Evolutionary conservation across 2,797 vertebrate genomes (phyloP), one percentile per base, ranked within the genome.

Genomic region (Nyctibius grandis): DNA sequence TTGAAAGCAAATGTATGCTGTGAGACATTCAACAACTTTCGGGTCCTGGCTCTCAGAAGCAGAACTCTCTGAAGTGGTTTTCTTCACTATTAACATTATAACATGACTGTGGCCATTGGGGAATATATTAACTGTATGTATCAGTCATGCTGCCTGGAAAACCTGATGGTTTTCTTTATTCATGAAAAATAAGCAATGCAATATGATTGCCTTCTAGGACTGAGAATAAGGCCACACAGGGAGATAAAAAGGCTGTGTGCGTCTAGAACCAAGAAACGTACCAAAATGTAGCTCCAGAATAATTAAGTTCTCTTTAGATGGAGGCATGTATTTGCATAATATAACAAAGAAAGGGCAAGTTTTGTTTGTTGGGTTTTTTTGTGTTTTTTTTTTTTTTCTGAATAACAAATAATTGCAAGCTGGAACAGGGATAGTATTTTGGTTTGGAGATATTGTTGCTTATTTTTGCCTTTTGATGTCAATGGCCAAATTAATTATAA

Each of bases 241-340:
- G 11, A 54, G 6, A 74, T 15, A 29, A 50, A 80, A 69, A 38
- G 16, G 3, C 12, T 40, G 1, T 38, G 2, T 70, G 19, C 50
- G 17, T 63, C 28, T 83, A 42, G 48, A 79, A 38, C 12, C 5
- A 84, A 77, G 25, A 59, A 70, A 28, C 1, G 0, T 9, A 53
- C 45, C 19, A 54, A 89, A 93, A 69, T 15, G 1, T 28, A n/a
- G 9, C 16, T 63, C 4, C 47, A 79, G 20, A 75, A 68, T 54
- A 69, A 87, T 56, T 28, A 44, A 15, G 1, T 47, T 61, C 1
- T 38, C 3, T 88, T 50, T 50, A 42, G 65, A 57, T 3, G 8
- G 6, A 56, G 5, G 3, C 5, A 59, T 3, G 1, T 22, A 9
- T 57, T 73, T 54, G 5, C 15, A 21, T 17, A 67, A 16, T 1